Conservation (phyloP, 1,140 invertebrate species). For the Maconellicoccus hirsutus region DNA sequence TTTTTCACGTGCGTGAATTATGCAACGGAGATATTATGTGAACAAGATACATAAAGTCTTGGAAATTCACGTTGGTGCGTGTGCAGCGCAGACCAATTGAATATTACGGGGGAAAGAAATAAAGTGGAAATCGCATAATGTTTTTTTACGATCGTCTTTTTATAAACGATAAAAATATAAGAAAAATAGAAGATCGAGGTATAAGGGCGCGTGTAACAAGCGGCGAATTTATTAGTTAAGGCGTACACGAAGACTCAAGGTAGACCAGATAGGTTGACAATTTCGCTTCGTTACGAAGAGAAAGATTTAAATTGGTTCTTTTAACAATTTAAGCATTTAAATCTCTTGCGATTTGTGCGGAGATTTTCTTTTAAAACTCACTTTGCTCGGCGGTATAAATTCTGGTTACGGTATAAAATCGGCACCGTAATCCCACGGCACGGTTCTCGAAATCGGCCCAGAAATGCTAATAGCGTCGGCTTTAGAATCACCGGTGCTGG, state of each 20-base stretch:
- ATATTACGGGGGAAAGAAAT: too few species aligned
- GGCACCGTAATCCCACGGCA: background rate
- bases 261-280: constrained; percentile 3
- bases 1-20: too few species aligned
- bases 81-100: too few species aligned
- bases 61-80: too few species aligned
- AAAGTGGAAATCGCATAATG: too few species aligned
- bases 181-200: too few species aligned
- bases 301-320: constrained; percentile 1
- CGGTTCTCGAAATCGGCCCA: background rate
- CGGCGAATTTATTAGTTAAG: background rate
- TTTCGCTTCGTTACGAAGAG: background rate
- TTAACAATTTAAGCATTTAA: constrained; percentile 10
- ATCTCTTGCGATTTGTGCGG: background rate
- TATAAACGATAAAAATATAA: too few species aligned
- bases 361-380: constrained; percentile 6
- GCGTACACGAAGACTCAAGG: background rate
- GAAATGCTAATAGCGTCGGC: background rate
- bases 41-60: too few species aligned
- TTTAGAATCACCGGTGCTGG: constrained; percentile 1
- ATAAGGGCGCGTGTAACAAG: too few species aligned
- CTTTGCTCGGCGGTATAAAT: background rate
- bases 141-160: too few species aligned
- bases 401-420: constrained; percentile 4
- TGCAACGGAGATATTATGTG: too few species aligned